A percentile compares a stretch with the other conserved stretches of the same genome.
These are phyloP conservation scores for Cataglyphis albicans DNA, from an alignment of 2,888 invertebrate species.

Conservation along the genomic window DNA sequence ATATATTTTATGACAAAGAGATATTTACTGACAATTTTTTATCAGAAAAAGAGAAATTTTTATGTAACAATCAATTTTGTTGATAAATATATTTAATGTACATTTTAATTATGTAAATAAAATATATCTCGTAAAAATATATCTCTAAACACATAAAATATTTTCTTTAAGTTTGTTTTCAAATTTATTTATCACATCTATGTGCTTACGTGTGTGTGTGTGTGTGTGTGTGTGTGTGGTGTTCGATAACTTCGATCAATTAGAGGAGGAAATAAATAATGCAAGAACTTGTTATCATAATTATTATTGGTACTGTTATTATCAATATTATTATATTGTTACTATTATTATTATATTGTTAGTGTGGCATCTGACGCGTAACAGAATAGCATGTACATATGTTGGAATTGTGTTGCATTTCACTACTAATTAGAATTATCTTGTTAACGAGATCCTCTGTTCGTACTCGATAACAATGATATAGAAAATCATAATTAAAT, in stretches of 20 bases:
- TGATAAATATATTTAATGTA: neutral
- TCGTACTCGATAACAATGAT: conserved; percentile 55
- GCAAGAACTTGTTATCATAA: conserved; percentile 70
- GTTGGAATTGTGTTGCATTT: conserved; percentile 49
- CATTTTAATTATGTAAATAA: neutral
- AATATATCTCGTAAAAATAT: conserved; percentile 7
- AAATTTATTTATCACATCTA: too few species aligned
- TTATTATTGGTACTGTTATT: conserved; percentile 71
- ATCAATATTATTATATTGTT: conserved; percentile 59
- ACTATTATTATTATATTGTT: conserved; percentile 75
- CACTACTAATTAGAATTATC: conserved; percentile 3
- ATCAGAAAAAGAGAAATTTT: conserved; percentile 2
- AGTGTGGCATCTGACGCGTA: conserved; percentile 77
- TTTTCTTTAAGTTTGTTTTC: neutral
- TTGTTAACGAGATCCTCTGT: conserved; percentile 55
- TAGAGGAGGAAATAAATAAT: conserved; percentile 40
- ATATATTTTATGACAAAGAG: conserved; percentile 7
- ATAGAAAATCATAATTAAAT: conserved; percentile 37
- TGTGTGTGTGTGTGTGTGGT: neutral
- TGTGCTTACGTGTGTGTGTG: too few species aligned
- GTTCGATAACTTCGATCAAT: neutral
- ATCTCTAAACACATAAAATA: neutral
- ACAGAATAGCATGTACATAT: conserved; percentile 68
- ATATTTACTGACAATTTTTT: neutral
- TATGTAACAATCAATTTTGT: conserved; percentile 4